Base-by-base conservation (phyloP, 2,888 invertebrate genomes). In the Acanthosepion lycidas region DNA sequence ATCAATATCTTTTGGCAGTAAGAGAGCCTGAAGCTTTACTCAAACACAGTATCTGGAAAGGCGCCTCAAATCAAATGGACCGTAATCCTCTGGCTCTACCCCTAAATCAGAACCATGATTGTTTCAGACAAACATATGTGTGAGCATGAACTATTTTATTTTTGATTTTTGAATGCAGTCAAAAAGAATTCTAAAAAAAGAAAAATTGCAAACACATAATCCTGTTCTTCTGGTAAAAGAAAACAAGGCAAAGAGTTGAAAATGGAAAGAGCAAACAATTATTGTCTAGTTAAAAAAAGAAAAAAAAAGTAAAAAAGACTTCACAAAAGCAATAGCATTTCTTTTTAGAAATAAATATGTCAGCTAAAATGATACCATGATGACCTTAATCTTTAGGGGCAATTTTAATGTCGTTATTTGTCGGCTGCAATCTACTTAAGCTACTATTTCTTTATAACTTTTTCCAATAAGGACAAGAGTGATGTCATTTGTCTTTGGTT, bases 351-450 rank as follows among this genome's bases (percentile, higher is more conserved):
- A 78, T 78, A 78, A 78, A 78, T 78, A 78, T 78, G 78, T 78
- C 78, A 78, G 78, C 78, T 78, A 78, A 78, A 78, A 78, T n/a
- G 78, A 78, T 78, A 78, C 78, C 78, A 78, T n/a, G 78, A 78
- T 78, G 78, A 78, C 78, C 78, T 33, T 78, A 78, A 78, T 78
- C 78, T 78, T 78, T 78, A 15, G 78, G 78, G 78, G 78, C 78
- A 78, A 78, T 78, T 78, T 78, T 78, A 78, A 78, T 78, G 78
- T 78, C 78, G 33, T 78, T 78, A 33, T 33, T 78, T 78, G 78
- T 78, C 78, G 78, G n/a, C 78, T 78, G 78, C n/a, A n/a, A n/a
- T n/a, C 78, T 78, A 78, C 78, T 78, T 78, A 78, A 33, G 78
- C 78, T 78, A 78, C 33, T 78, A 78, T 78, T 78, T 78, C 78